Evolutionary conservation across 1,140 invertebrate species (phyloP), one percentile per base, ranked within the genome.

Genomic region (Drosophila melanica): DNA sequence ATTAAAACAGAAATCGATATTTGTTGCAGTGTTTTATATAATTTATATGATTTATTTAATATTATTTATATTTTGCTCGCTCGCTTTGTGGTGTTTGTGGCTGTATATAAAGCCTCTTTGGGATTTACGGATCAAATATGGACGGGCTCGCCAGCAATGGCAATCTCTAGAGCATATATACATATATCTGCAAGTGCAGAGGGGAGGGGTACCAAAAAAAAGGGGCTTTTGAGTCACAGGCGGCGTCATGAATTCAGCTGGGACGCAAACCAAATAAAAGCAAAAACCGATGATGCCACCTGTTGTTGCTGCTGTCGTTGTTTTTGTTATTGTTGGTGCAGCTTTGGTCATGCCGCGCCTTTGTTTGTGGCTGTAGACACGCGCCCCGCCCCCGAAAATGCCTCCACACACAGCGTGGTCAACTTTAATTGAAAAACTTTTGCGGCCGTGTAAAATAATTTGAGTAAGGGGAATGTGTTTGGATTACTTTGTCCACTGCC

Each of bases 391-490:
- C 18, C 18, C 18, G 2, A 37, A 33, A 33, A 33, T 33, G 10
- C n/a, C 9, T 27, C 14, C 18, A 7, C n/a, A 6, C 50, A 20
- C 4, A 48, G 33, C 14, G 47, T 20, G 54, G 42, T 64, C 35
- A 27, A 50, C 9, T 71, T 71, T 71, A 71, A 71, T 71, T 71
- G 60, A 71, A 71, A 71, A 65, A 71, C 44, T 71, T 70, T 64
- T 64, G 67, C 59, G 37, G 30, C 27, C 57, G 20, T 60, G 45
- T 44, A 60, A 27, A 59, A 35, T 20, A 47, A 23, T 20, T 20
- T 5, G 20, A 47, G 41, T 18, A 9, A 1, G 20, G 7, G 33
- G 8, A 10, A 2, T 9, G 1, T 7, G 30, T 33, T 33, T 33
- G 20, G 6, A 27, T 27, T 27, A 27, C 6, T 27, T 27, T 27